Percentiles rank a stretch among this genome's conserved stretches.
Evolutionary conservation across 2,888 invertebrate genomes (phyloP).

Genomic region (Rhagium mordax): DNA sequence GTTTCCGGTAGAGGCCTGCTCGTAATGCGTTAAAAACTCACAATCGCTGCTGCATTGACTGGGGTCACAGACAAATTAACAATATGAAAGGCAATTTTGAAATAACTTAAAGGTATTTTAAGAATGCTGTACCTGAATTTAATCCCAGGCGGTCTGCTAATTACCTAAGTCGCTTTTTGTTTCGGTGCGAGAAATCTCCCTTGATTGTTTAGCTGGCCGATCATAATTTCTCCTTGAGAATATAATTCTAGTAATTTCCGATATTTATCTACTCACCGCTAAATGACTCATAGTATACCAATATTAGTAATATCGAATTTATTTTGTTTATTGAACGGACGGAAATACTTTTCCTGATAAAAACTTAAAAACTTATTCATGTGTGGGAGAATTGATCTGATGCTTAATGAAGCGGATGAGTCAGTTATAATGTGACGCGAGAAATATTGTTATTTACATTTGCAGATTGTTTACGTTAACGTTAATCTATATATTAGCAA

Average conservation of each 20-base stretch:
- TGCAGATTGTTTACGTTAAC: not conserved
- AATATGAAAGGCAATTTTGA: conserved; percentile 10
- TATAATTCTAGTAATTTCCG: conserved; percentile 21
- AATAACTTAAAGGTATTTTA: conserved; percentile 11
- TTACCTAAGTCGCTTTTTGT: not conserved
- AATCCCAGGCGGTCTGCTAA: not conserved
- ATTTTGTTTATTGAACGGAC: conserved; percentile 19
- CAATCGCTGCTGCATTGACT: conserved; percentile 5
- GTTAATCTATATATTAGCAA: not conserved
- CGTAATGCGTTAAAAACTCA: not conserved
- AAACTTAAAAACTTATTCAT: not conserved
- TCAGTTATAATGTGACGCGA: not conserved
- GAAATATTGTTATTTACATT: not conserved
- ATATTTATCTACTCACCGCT: conserved; percentile 3
- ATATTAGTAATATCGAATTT: conserved; percentile 27
- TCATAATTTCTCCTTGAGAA: conserved; percentile 16
- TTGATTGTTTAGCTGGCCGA: not conserved
- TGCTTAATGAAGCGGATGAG: not conserved
- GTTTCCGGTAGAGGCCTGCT: conserved; percentile 5
- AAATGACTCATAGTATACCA: conserved; percentile 14
- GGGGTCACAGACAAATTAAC: not conserved
- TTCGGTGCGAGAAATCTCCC: not conserved
- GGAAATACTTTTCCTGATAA: conserved; percentile 22
- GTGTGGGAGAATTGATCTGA: not conserved
- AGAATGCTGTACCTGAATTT: conserved; percentile 26